phyloP scores from a whole-genome alignment of 2,113 vertebrate species.

The Pelecanoides urinatrix region DNA sequence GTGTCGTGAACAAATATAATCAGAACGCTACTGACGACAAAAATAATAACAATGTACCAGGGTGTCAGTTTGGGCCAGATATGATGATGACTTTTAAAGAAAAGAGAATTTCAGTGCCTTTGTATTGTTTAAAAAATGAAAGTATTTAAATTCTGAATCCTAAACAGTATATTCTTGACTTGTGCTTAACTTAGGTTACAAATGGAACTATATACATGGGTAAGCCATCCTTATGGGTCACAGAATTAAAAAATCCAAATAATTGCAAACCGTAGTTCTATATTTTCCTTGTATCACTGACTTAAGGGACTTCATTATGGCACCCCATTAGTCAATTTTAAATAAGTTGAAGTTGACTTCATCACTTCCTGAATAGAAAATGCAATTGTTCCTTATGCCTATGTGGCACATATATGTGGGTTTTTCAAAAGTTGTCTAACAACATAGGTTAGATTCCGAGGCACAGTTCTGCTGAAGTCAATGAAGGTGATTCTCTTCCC shows the following conservation, averaged over 20 bases:
- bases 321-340: not conserved
- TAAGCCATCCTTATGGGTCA: not conserved
- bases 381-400: not conserved
- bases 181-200: not conserved
- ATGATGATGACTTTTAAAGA: not conserved
- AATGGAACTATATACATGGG: not conserved
- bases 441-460: not conserved
- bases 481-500: not conserved
- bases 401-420: fast-evolving
- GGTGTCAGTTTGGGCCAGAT: not conserved
- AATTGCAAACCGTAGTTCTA: not conserved
- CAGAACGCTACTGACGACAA: not conserved
- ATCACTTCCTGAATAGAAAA: not conserved
- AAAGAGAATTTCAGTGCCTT: not conserved
- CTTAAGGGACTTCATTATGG: not conserved
- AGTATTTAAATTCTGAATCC: not conserved
- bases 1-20: not conserved
- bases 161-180: not conserved
- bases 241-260: not conserved
- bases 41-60: not conserved
- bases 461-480: not conserved
- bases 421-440: not conserved
- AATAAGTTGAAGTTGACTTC: not conserved
- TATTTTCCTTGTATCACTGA: not conserved
- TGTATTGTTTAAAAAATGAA: not conserved